A percentile compares a stretch with the other conserved stretches of the same genome.
These are phyloP conservation scores for Onychorhynchus coronatus DNA, from an alignment of 2,113 vertebrate species.

Conservation along the genomic window DNA sequence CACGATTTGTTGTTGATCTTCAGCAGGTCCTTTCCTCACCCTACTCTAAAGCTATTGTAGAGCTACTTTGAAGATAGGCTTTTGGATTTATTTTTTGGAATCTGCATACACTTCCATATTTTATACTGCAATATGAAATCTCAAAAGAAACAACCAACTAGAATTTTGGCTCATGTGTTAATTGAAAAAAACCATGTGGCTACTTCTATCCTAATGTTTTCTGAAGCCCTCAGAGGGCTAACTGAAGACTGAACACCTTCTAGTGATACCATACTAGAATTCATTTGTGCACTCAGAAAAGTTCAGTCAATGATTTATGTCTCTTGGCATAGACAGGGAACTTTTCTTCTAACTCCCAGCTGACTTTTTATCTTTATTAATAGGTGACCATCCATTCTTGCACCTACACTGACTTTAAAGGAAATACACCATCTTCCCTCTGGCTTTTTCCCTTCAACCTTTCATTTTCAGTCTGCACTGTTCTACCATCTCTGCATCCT, in stretches of 20 bases:
- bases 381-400: background rate
- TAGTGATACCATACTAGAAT: background rate
- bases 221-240: background rate
- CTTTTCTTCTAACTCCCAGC: background rate
- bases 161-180: background rate
- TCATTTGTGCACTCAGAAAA: background rate
- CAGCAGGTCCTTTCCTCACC: background rate
- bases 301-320: background rate
- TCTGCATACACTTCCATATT: background rate
- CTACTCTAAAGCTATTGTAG: background rate
- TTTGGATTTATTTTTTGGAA: background rate
- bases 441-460: background rate
- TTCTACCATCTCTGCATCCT: background rate
- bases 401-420: background rate
- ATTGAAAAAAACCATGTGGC: background rate
- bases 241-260: background rate
- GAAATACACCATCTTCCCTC: background rate
- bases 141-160: background rate
- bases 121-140: background rate
- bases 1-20: background rate
- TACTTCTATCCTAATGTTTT: background rate
- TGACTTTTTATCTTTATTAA: background rate
- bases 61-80: background rate
- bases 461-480: background rate
- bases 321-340: background rate